Evolutionary conservation across 2,888 invertebrate species (phyloP), one percentile per base, ranked within the genome.

Genomic region (Chouioia cunea): DNA sequence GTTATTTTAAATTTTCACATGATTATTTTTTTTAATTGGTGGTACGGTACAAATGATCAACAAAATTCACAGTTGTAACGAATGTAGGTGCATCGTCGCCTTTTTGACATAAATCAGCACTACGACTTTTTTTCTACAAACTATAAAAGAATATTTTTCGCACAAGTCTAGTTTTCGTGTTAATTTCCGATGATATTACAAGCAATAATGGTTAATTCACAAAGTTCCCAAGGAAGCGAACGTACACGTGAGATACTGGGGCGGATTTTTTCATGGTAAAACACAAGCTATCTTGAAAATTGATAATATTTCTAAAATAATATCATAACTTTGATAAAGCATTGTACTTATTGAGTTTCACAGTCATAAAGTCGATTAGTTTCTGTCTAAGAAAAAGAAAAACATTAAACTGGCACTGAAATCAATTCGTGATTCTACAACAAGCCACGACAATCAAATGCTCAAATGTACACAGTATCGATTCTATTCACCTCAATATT

Each of bases 131-230:
- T 58, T 56, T 70, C 60, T 36, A 68, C 60, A 70, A 73, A 74
- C 63, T 65, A 74, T 69, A 70, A 69, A 73, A 73, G n/a, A 73
- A 74, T 69, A 73, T 73, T 74, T 71, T 77, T 75, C 75, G 66
- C 68, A 68, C 73, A 75, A 77, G 68, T 27, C 68, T 69, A 69
- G 76, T 74, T 60, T 46, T 74, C 76, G 3, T 4, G 36, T n/a
- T n/a, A 53, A 36, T n/a, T 56, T 36, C 23, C 2, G 20, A 6
- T 53, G 22, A 12, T 48, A 23, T 48, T 48, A 52, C 54, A 53
- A 72, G 65, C 56, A 68, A 56, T 65, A 16, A 60, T 72, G 59
- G 56, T 46, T 67, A 44, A 69, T 58, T 65, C 47, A 54, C 48
- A 63, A 65, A 36, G 59, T 63, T 73, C 64, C 48, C 22, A 36